Base-by-base conservation (phyloP, 1,140 invertebrate species). In the Conus ventricosus region DNA sequence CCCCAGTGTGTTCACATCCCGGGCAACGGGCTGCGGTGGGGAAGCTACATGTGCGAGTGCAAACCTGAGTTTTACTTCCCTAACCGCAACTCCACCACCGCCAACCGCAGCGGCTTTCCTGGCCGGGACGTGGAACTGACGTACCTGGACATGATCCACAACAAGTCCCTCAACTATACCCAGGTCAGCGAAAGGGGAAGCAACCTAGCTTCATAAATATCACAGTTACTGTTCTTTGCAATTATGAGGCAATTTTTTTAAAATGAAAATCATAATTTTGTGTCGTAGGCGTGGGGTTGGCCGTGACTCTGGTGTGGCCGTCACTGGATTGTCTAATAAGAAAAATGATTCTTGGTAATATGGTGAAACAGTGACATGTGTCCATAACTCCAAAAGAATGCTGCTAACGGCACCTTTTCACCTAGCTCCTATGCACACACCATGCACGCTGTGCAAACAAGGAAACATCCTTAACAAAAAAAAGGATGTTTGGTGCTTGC, bases 41-140 rank as follows among this genome's bases (percentile, higher is more conserved):
- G 94, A 15, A 91, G 87, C 81, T 95, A 95, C 88, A 76, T 91
- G 10, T 95, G 95, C 82, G 89, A 91, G 4, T 95, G 95, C 88
- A 91, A 89, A 57, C 75, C 88, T 3, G 94, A 93, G 67, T 94
- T 93, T 91, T 93, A 93, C 84, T 93, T 92, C 83, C 90, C 90
- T 0, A 54, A 54, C 51, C 78, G 67, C 60, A 54, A 88, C 23
- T 80, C 88, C 63, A 60, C 25, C 85, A 78, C 81, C 67, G 75
- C 80, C 76, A 89, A 87, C 53, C 81, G 81, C 13, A 90, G 91
- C 76, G 94, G 89, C 88, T 95, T 93, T 86, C 88, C 93, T 25
- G 95, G 95, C 39, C 88, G 91, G 81, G 53, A 89, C 13, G 89
- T 95, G 57, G 95, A 95, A 90, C 88, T 88, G 39, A 90, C 89